Base-by-base conservation (phyloP, 1,140 invertebrate species). In the Yoshiicerus persimilis region DNA sequence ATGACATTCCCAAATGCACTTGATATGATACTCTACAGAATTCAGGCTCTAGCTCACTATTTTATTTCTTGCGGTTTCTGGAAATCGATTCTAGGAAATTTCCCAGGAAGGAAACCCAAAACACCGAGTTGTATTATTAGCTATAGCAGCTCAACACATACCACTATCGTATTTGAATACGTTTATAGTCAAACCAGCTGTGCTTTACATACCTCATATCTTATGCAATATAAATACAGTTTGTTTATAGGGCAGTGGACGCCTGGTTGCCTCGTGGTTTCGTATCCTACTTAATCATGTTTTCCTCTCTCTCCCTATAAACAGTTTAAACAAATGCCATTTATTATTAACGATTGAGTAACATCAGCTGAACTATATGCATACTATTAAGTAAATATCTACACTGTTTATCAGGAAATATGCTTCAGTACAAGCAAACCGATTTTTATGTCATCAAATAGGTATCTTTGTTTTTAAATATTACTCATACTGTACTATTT, bases 81-180 rank as follows among this genome's bases (percentile, higher is more conserved):
- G 75, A 80, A 80, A 80, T 80, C 75, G 75, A 80, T 80, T 80
- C 75, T 80, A 80, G 75, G 75, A 80, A 32, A 80, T 80, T 80
- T 80, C 75, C 75, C 32, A 80, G 75, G 75, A 80, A 80, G 75
- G 75, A 80, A 80, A 80, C 70, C 20, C 75, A 27, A 80, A 80
- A 80, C 75, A 80, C 34, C 16, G 75, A 32, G 34, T 77, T 38
- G 70, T 56, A 34, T 32, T 32, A 75, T 75, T 75, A 75, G 25
- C 70, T 34, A 23, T 80, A 34, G 1, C 9, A 70, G 5, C 20
- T 27, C 4, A 11, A 27, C 27, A 70, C 16, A 66, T 66, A 66
- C 23, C 13, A 23, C 6, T 80, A 38, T 32, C 20, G 3, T 38
- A 80, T 38, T 8, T 38, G 30, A 36, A 30, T 13, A 70, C 64